Conservation (phyloP, 2,888 invertebrate species). For the Lasioglossum calceatum region DNA sequence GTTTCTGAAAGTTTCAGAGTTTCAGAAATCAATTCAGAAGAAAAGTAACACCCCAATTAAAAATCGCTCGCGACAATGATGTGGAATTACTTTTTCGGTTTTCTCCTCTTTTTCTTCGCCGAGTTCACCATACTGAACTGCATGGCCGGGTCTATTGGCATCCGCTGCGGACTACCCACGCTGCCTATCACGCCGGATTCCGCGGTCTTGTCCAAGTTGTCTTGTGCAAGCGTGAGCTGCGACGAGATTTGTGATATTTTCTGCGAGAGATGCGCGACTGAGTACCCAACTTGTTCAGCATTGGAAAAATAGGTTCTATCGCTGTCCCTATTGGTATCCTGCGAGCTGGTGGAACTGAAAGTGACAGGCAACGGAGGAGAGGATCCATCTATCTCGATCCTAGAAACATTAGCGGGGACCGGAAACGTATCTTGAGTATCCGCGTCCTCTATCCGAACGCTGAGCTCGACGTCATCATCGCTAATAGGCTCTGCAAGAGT, state of each 20-base stretch:
- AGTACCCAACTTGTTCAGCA: slow-evolving; percentile 1
- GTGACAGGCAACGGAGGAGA: neutral
- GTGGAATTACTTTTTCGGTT: slow-evolving; percentile 68
- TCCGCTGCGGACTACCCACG: slow-evolving; percentile 53
- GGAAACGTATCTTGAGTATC: slow-evolving; percentile 43
- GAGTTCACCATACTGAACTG: slow-evolving; percentile 56
- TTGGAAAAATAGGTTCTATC: slow-evolving; percentile 51
- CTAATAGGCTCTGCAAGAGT: slow-evolving; percentile 17
- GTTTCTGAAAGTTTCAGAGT: too few relatives aligned
- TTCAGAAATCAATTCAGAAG: too few relatives aligned
- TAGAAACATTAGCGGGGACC: neutral
- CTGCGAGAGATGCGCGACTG: neutral
- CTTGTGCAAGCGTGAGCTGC: slow-evolving; percentile 12
- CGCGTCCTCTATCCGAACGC: slow-evolving; percentile 70
- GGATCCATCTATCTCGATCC: neutral
- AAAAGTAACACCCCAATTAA: neutral
- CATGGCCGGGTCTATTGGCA: neutral
- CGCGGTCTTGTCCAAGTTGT: neutral
- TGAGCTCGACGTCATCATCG: slow-evolving; percentile 60
- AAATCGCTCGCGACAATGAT: neutral
- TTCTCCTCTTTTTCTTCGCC: slow-evolving; percentile 64
- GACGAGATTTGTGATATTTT: slow-evolving; percentile 69
- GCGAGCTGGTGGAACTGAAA: neutral
- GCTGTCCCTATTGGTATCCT: slow-evolving; percentile 21
- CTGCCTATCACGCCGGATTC: slow-evolving; percentile 48